Base-by-base conservation (phyloP, 2,797 vertebrate species). In the Craterocephalus amniculus region DNA sequence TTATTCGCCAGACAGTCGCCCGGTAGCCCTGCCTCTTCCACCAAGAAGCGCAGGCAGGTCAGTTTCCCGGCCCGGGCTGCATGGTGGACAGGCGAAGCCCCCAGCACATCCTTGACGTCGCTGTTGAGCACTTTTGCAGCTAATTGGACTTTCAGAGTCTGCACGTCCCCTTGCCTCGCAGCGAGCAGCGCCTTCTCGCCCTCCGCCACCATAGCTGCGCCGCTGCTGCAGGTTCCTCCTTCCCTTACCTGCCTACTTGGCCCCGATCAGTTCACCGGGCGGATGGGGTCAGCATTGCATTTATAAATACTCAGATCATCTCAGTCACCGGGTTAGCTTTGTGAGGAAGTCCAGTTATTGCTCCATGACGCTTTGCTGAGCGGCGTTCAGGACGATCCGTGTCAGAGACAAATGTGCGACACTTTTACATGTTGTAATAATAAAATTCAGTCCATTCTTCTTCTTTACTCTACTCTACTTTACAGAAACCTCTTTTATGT, bases 21-120 rank as follows among this genome's bases (percentile, higher is more conserved):
- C 20, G 90, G 87, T 71, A 97, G 87, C 0, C 88, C 93, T 1
- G 93, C 95, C 72, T 98, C 96, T 24, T 97, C 95, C 87, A 97
- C 96, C 80, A 99, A 80, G 87, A 94, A 99, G 1, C 96, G 96
- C 74, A 99, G 81, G 45, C 96, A 97, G 80, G 82, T 81, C 13
- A 98, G 90, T 63, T 93, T 95, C n/a, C 97, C 97, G 0, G 96
- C 93, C 49, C 97, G 95, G 76, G 97, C 96, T 0, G 97, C 97
- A 74, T 97, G 95, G 87, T 99, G 97, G 4, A 95, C 96, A 0
- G 96, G 94, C 0, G 96, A 94, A 8, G 97, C 97, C 36, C 96
- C 97, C 70, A 97, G 91, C 4, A 88, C 88, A 76, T 98, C 97
- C 83, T 89, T 94, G 34, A 95, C 85, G 12, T 92, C 92, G 40